Evolutionary conservation across 2,888 invertebrate species (phyloP).

Genomic region (Drosophila kokeensis): DNA sequence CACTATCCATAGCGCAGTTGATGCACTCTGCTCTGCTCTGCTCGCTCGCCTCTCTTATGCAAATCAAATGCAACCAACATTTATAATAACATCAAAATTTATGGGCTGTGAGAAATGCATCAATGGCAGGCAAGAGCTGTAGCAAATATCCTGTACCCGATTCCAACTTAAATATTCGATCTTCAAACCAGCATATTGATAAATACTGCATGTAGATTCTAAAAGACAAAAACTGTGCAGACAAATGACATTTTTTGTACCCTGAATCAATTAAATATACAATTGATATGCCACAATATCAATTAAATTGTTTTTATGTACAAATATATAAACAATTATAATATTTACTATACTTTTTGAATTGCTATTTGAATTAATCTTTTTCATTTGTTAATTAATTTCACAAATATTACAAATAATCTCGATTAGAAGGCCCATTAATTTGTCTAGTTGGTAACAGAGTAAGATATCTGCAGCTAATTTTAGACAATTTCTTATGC

Average conservation of each 20-base stretch:
- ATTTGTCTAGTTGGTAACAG: slow-evolving; percentile 11
- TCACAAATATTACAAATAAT: neutral
- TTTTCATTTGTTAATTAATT: neutral
- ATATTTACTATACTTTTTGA: neutral
- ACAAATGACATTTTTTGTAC: neutral
- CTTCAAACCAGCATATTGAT: neutral
- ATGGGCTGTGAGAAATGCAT: slow-evolving; percentile 1
- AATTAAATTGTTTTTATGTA: neutral
- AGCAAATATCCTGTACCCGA: neutral
- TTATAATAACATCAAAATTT: neutral
- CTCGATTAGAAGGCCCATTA: neutral
- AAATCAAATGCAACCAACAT: slow-evolving; percentile 13
- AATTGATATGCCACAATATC: too few species aligned
- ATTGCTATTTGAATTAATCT: neutral
- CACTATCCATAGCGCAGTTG: slow-evolving; percentile 5
- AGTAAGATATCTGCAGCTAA: slow-evolving; percentile 43
- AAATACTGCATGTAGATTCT: neutral
- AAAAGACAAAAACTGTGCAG: neutral
- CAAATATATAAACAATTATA: neutral
- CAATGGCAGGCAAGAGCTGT: slow-evolving; percentile 1
- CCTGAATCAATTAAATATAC: neutral
- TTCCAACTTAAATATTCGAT: neutral
- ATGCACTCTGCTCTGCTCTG: slow-evolving; percentile 11
- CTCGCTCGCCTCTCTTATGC: slow-evolving; percentile 17
- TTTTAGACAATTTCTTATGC: slow-evolving; percentile 35